Evolutionary conservation across 2,888 invertebrate genomes (phyloP), one percentile per base, ranked within the genome.

Genomic region (Cheilosia vulpina): DNA sequence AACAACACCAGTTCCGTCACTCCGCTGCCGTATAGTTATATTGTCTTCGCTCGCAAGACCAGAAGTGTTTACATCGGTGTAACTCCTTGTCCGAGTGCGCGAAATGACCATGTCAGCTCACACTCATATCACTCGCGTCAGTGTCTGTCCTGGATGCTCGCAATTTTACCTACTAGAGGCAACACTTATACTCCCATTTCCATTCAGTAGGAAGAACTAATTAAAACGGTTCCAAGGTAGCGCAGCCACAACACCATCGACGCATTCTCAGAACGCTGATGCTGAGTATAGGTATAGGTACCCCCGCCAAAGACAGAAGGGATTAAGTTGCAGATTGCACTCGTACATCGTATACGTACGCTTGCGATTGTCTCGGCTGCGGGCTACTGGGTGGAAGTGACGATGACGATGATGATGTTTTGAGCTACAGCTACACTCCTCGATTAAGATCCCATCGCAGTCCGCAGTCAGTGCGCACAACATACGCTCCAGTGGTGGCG

Each of bases 211-310:
- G 34, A 69, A 66, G 68, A 79, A 65, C 69, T 71, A 79, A 84
- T 84, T 84, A 78, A 84, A 84, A 84, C 83, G 83, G 79, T 84
- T 79, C 24, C 65, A 73, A 79, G 83, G 68, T 41, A 73, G 57
- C 62, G 52, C 62, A 75, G 17, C 62, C 60, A 53, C 41, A 52
- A 47, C 41, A 66, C 19, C 27, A 38, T 58, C 24, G 55, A 75
- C 45, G 62, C 55, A 53, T 73, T 66, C 58, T 80, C 3, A 53
- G 66, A 53, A 38, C 38, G 21, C 43, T 34, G 17, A 3, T 19
- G 34, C 19, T 47, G 41, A 63, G 15, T 19, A 34, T 15, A 2
- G 11, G 34, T 43, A n/a, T 60, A 63, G 43, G 34, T 63, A 43
- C n/a, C 47, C 63, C 41, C 41, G 52, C 47, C 19, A 4, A 17